These are phyloP conservation scores for Capreolus pygargus DNA, from an alignment of 2,113 vertebrate species.

Conservation along the genomic window DNA sequence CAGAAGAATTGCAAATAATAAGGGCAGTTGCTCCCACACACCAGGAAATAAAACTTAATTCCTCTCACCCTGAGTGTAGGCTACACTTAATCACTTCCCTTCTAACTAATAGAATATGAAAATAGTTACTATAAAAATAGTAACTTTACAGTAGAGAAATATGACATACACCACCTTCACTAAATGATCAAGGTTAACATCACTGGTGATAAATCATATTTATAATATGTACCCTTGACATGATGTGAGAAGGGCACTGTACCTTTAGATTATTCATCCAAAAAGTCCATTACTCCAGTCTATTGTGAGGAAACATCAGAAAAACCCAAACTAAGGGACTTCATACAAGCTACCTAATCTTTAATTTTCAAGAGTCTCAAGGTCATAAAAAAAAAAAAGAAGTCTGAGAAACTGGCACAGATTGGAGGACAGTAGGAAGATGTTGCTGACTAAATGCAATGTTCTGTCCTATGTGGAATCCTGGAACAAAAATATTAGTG, in stretches of 20 bases:
- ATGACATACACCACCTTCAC: not conserved
- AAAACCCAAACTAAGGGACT: not conserved
- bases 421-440: not conserved
- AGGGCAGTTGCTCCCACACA: not conserved
- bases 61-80: not conserved
- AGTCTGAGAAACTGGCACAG: not conserved
- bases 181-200: not conserved
- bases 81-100: not conserved
- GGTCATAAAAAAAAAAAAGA: not conserved
- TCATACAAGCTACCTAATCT: not conserved
- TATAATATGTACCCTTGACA: not conserved
- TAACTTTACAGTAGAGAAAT: not conserved
- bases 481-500: not conserved
- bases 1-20: not conserved
- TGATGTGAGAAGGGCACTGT: not conserved
- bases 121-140: not conserved
- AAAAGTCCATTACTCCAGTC: not conserved
- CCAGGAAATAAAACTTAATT: not conserved
- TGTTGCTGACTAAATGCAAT: not conserved
- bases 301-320: not conserved
- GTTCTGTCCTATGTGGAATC: not conserved
- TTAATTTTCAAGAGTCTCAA: not conserved
- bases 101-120: not conserved
- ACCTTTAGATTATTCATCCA: not conserved
- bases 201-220: not conserved